Evolutionary conservation across 2,797 vertebrate species (phyloP).

Genomic region (Psittacula derbiana): DNA sequence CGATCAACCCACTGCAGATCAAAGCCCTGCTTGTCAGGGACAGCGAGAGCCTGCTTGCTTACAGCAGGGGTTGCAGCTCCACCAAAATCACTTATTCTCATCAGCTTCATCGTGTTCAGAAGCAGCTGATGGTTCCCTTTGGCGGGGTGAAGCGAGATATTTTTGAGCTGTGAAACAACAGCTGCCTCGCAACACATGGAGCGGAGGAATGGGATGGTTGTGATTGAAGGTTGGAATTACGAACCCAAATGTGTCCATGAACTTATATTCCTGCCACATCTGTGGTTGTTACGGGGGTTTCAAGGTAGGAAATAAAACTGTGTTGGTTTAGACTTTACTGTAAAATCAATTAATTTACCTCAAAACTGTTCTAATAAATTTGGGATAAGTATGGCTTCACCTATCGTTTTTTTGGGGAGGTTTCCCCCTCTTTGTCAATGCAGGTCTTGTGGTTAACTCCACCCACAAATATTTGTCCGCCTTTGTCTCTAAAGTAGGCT

Average conservation of each 20-base stretch:
- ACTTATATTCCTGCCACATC: not conserved
- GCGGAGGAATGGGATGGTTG: not conserved
- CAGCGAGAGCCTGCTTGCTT: not conserved
- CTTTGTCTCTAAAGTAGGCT: not conserved
- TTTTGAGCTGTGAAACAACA: conserved; percentile 8
- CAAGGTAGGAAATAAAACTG: not conserved
- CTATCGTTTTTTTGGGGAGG: not conserved
- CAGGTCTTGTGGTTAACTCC: not conserved
- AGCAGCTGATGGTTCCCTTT: conserved; percentile 7
- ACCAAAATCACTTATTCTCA: not conserved
- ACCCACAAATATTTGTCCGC: not conserved
- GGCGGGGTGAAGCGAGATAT: not conserved
- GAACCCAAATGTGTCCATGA: not conserved
- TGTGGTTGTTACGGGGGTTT: not conserved
- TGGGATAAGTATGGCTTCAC: not conserved
- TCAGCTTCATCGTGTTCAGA: not conserved
- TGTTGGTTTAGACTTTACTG: not conserved
- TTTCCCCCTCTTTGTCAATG: not conserved
- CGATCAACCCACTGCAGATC: not conserved
- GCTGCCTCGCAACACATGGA: not conserved
- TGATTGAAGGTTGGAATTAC: not conserved
- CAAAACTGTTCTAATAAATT: not conserved
- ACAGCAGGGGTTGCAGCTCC: not conserved
- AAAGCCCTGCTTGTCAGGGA: not conserved
- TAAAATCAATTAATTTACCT: not conserved